phyloP scores from a whole-genome alignment of 2,797 vertebrate species.

The Lacerta agilis region DNA sequence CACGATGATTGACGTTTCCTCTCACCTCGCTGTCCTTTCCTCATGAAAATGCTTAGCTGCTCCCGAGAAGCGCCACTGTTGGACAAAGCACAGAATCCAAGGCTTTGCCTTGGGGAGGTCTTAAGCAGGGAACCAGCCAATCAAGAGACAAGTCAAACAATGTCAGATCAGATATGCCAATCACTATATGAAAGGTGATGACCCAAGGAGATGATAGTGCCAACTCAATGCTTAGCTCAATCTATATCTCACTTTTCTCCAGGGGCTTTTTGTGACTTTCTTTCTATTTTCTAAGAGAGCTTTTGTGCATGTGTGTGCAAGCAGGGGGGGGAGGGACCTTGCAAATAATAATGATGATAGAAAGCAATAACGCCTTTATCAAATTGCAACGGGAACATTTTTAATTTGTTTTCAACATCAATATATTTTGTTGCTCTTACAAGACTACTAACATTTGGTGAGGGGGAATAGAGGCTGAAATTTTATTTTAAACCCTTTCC shows the following conservation, averaged over 20 bases:
- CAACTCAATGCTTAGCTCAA: conserved; percentile 27
- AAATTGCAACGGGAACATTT: conserved; percentile 23
- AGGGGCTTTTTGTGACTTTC: not conserved
- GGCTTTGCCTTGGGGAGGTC: conserved; percentile 63
- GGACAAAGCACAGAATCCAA: conserved; percentile 45
- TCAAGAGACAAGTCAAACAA: conserved; percentile 41
- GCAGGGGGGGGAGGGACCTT: not conserved
- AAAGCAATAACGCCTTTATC: not conserved
- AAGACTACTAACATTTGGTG: not conserved
- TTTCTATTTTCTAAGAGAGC: conserved; percentile 15
- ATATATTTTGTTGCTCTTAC: conserved; percentile 9
- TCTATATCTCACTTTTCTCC: conserved; percentile 4
- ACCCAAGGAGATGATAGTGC: conserved; percentile 36
- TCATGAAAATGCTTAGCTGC: conserved; percentile 66
- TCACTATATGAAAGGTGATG: conserved; percentile 49
- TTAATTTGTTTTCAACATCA: not conserved
- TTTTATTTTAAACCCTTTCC: not conserved
- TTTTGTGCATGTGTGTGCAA: too few species aligned
- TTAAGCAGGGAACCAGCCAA: conserved; percentile 8
- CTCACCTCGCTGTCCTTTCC: conserved; percentile 70
- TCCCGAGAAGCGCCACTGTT: conserved; percentile 12
- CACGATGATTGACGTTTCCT: conserved; percentile 54
- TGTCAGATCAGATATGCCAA: conserved; percentile 55
- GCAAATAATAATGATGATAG: not conserved
- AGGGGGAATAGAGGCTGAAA: too few species aligned